Conservation (phyloP, 2,888 invertebrate genomes). For the Agrochola circellaris region DNA sequence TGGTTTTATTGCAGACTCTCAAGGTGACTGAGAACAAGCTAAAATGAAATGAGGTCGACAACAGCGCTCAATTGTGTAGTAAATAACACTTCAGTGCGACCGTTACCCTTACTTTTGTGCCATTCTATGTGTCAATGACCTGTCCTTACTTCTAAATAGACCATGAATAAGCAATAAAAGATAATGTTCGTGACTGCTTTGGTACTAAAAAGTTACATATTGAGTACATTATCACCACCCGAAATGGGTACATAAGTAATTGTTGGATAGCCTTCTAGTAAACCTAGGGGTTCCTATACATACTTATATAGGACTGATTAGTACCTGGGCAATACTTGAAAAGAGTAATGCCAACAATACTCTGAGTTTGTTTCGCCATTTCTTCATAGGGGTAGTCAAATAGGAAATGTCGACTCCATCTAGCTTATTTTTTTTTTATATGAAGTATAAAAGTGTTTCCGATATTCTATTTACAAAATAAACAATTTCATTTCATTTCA, state of each 20-base stretch:
- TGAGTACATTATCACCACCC: neutral
- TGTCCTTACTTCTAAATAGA: constrained; percentile 11
- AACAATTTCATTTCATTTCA: too few relatives aligned
- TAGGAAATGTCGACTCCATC: too few relatives aligned
- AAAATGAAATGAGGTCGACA: constrained; percentile 16
- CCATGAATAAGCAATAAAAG: constrained; percentile 15
- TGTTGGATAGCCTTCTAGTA: too few relatives aligned
- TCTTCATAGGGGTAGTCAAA: too few relatives aligned
- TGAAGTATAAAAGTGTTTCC: too few relatives aligned
- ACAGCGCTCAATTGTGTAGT: constrained; percentile 3
- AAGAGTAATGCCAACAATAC: neutral
- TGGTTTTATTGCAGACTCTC: constrained; percentile 1
- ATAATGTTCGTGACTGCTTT: constrained; percentile 5
- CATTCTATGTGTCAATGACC: constrained; percentile 19
- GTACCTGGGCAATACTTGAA: neutral
- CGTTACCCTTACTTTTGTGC: constrained; percentile 20
- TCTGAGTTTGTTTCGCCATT: too few relatives aligned
- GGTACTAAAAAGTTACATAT: neutral
- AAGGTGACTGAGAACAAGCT: constrained; percentile 3
- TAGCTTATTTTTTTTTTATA: too few relatives aligned
- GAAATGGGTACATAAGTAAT: too few relatives aligned
- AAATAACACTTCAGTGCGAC: constrained; percentile 21
- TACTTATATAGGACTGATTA: too few relatives aligned
- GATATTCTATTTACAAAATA: too few relatives aligned
- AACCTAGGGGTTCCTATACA: too few relatives aligned